These are phyloP conservation scores for Strigamia maritima DNA, from an alignment of 2,888 invertebrate species.

Conservation along the genomic window DNA sequence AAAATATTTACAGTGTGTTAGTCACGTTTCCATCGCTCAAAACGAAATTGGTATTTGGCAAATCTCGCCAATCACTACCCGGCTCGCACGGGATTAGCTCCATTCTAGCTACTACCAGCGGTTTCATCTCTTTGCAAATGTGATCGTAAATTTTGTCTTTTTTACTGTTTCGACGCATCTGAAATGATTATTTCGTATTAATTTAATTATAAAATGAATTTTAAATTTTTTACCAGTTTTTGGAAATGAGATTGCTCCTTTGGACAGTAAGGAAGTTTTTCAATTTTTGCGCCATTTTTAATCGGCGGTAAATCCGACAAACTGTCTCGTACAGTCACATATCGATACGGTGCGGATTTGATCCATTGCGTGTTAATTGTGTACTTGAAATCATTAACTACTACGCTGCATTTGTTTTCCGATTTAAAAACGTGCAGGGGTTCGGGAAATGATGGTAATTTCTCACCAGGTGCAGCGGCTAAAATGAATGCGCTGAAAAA, in stretches of 20 bases:
- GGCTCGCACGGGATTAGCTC: conserved; percentile 67
- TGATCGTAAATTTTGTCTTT: conserved; percentile 66
- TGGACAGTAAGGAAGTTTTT: conserved; percentile 68
- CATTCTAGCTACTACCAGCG: conserved; percentile 73
- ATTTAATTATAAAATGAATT: not conserved
- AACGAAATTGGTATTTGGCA: conserved; percentile 71
- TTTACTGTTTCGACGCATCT: conserved; percentile 63
- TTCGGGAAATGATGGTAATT: conserved; percentile 72
- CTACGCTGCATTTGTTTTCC: conserved; percentile 63
- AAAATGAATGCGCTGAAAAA: conserved; percentile 65
- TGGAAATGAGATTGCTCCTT: conserved; percentile 74
- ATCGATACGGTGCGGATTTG: conserved; percentile 69
- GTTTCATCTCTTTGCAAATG: conserved; percentile 78
- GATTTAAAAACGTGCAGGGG: conserved; percentile 72
- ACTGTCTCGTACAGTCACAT: conserved; percentile 75
- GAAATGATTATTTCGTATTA: conserved; percentile 16
- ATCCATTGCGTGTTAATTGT: conserved; percentile 61
- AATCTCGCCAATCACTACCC: conserved; percentile 81
- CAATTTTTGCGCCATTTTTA: conserved; percentile 65
- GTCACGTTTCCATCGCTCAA: conserved; percentile 68
- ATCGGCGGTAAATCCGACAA: conserved; percentile 78
- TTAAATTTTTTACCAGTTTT: conserved; percentile 53
- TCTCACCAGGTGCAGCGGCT: conserved; percentile 75
- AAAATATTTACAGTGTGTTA: conserved; percentile 58
- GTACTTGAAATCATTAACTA: conserved; percentile 60